Conservation (phyloP, 2,113 vertebrate genomes). For the Notiomystis cincta region DNA sequence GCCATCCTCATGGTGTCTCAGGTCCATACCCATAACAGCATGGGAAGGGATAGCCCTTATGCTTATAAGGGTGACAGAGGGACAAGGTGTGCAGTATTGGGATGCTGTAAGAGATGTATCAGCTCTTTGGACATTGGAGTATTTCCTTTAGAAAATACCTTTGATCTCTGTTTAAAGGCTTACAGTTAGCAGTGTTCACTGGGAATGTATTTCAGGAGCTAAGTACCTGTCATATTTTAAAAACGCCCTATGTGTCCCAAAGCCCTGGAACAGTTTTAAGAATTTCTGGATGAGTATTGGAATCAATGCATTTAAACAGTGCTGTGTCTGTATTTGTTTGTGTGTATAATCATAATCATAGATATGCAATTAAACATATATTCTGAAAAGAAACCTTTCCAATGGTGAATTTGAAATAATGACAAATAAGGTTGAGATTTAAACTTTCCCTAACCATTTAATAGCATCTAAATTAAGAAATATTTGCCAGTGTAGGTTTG, state of each 20-base stretch:
- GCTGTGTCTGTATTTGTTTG: background rate
- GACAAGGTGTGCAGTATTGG: background rate
- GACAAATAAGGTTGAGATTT: background rate
- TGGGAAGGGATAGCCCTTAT: background rate
- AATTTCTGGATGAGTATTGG: background rate
- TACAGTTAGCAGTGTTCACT: background rate
- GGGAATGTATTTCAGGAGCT: background rate
- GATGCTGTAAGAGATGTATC: background rate
- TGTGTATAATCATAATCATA: background rate
- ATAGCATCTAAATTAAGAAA: slow-evolving; percentile 1
- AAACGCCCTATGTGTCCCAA: background rate
- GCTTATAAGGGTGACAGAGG: background rate
- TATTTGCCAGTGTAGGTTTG: background rate
- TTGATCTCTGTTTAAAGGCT: background rate
- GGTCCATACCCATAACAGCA: background rate
- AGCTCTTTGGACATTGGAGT: background rate
- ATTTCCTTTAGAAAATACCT: background rate
- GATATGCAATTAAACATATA: background rate
- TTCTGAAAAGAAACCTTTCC: background rate
- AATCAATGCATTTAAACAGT: background rate
- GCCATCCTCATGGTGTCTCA: background rate
- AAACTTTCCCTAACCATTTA: background rate
- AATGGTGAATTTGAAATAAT: background rate
- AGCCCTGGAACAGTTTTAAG: background rate
- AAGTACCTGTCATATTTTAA: background rate